Evolutionary conservation across 2,888 invertebrate genomes (phyloP).

Genomic region (Gisinianus flammeolus): DNA sequence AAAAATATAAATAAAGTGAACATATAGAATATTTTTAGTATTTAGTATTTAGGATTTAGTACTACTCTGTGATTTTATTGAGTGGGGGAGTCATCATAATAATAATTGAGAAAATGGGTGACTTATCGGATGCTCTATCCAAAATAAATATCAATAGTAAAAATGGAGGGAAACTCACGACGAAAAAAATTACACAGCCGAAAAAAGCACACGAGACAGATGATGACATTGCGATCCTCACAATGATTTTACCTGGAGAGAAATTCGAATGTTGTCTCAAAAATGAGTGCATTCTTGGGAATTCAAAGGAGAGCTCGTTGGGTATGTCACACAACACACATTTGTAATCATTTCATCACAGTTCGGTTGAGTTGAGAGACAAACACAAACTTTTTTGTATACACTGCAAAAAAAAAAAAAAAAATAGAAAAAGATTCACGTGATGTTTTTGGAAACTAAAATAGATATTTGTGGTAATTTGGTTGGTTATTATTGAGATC

Average conservation of each 20-base stretch:
- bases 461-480: too few species aligned
- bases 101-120: conserved; percentile 48
- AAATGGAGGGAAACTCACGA: conserved; percentile 45
- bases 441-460: too few species aligned
- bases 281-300: conserved; percentile 76
- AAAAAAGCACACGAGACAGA: conserved; percentile 79
- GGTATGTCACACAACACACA: conserved; percentile 32
- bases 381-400: too few species aligned
- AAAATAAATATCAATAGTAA: conserved; percentile 50
- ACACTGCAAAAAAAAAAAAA: background rate
- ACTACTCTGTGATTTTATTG: background rate
- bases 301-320: conserved; percentile 69
- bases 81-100: background rate
- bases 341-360: too few species aligned
- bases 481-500: too few species aligned
- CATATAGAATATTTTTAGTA: background rate
- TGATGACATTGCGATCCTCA: conserved; percentile 85
- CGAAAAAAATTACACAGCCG: conserved; percentile 58
- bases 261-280: conserved; percentile 77
- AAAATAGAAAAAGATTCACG: too few species aligned
- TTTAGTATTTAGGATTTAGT: background rate
- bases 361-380: too few species aligned
- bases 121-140: conserved; percentile 50
- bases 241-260: conserved; percentile 80
- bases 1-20: background rate